Evolutionary conservation across 2,888 invertebrate genomes (phyloP), one percentile per base, ranked within the genome.

Genomic region (Drosophila kuntzei): DNA sequence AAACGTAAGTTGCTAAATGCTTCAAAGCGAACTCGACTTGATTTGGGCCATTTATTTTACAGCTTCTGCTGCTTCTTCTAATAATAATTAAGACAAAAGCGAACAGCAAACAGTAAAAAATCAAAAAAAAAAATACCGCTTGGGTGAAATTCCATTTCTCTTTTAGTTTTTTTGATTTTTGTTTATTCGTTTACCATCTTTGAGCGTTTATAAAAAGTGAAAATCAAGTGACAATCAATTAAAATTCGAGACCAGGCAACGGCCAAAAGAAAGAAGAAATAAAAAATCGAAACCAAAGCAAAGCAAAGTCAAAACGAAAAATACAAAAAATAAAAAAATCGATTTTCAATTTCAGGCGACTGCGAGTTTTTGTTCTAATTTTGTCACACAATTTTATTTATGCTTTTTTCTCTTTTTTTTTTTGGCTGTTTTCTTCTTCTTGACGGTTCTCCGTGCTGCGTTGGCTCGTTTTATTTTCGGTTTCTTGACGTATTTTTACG

Each of bases 61-160:
- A 80, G 83, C 83, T 87, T 65, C 50, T 46, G 49, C 46, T 59
- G 11, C 63, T 64, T 41, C 47, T 59, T 73, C 77, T 78, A 57
- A 59, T 82, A 75, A 80, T 88, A 83, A 87, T 83, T 83, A 83
- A 88, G 89, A 78, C 83, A 77, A 86, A 80, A 82, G 79, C 73
- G 75, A 53, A 27, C 37, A 49, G 44, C 50, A 9, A 74, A 64
- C 71, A 63, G 54, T 61, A 50, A 76, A 66, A 66, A 58, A 59
- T 22, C 29, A 58, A 60, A 57, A 67, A 58, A 60, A 57, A 67
- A 55, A 44, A 67, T 76, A 71, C 70, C 76, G 76, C 84, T 87
- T 87, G 83, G 89, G 89, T 89, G 85, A 85, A 85, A 85, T 85
- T 85, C 77, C 85, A 89, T 85, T 89, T 89, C 89, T 85, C 85